Evolutionary conservation across 2,797 vertebrate genomes (phyloP).

Genomic region (Chelonia mydas): DNA sequence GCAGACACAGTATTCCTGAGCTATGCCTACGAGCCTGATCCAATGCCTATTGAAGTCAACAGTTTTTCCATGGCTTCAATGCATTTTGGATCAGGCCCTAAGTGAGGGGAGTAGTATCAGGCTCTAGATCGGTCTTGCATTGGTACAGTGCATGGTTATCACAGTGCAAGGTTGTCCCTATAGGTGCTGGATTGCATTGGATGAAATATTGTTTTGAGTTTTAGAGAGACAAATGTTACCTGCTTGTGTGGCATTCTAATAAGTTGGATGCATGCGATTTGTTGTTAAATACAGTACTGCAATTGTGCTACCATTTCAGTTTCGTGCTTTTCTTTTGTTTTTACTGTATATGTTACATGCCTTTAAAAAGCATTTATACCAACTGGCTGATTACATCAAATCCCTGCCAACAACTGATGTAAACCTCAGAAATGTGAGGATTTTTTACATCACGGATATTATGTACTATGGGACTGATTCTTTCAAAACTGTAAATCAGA

Average conservation of each 20-base stretch:
- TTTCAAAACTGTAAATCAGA: neutral
- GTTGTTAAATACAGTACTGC: neutral
- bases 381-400: neutral
- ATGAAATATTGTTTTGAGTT: neutral
- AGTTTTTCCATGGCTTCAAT: conserved; percentile 54
- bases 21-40: neutral
- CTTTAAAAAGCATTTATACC: neutral
- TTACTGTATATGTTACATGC: neutral
- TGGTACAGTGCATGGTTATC: neutral
- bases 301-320: neutral
- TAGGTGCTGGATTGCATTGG: neutral
- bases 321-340: neutral
- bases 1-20: neutral
- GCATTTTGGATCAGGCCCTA: conserved; percentile 3
- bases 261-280: neutral
- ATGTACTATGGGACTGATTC: neutral
- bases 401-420: neutral
- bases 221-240: neutral
- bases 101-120: neutral
- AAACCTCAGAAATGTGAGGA: neutral
- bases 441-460: neutral
- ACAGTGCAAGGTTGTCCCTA: neutral
- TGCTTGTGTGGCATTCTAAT: conserved; percentile 25
- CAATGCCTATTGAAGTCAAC: conserved; percentile 60
- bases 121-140: conserved; percentile 41